Base-by-base conservation (phyloP, 1,140 invertebrate species). In the Drosophila virilis region DNA sequence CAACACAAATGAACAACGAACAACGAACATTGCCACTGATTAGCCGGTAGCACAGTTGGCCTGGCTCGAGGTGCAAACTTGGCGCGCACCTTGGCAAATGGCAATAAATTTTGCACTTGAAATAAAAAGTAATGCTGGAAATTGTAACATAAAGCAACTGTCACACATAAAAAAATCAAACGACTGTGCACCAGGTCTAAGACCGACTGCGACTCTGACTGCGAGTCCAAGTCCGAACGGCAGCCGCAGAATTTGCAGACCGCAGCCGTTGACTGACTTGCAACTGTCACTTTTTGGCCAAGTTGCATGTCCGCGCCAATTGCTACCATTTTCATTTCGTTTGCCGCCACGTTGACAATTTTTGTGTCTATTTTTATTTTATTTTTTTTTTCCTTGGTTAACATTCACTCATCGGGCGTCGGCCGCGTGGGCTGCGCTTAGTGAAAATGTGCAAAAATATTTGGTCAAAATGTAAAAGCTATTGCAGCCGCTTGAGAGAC, bases 391-490 rank as follows among this genome's bases (percentile, higher is more conserved):
- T 22, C 28, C 17, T 13, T 8, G 50, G 32, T 35, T 42, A 76
- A 79, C 83, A 83, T 82, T 83, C 84, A 89, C 76, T 77, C 74
- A 74, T 68, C 75, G 82, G 83, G 81, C 82, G 83, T 74, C 77
- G 70, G 55, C 65, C 89, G 84, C 84, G 84, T 89, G 84, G 84
- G 84, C 43, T 38, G 84, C 69, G 84, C 83, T 86, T 86, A 84
- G 84, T 89, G 84, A 89, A 89, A 89, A 89, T 89, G 89, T 81
- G 84, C 85, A 89, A 84, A 88, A 88, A 89, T 89, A 89, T 89
- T 89, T 89, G 85, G 85, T 78, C 85, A 89, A 89, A 89, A 89
- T 89, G 84, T 89, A 89, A 89, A 89, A 89, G 84, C 83, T 86
- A 86, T 79, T 67, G 83, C 84, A 58, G 3, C 43, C 48, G 54